phyloP scores from a whole-genome alignment of 1,140 invertebrate genomes.

The Lanistes nyassanus region DNA sequence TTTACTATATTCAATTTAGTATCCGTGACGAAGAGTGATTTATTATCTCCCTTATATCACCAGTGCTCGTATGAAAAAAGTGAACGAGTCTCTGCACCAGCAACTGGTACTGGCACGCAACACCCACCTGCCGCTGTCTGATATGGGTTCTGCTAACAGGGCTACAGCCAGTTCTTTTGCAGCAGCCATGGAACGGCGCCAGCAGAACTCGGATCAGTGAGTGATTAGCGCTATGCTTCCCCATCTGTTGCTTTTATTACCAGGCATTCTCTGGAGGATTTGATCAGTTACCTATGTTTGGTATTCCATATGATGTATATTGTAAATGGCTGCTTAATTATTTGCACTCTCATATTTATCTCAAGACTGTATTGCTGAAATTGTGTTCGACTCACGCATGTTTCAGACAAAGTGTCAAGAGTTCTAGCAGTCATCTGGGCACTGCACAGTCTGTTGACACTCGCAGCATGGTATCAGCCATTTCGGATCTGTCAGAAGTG shows the following conservation, averaged over 20 bases:
- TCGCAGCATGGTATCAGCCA: constrained; percentile 25
- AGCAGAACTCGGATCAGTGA: constrained; percentile 2
- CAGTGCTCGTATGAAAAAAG: constrained; percentile 14
- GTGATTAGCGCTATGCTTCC: background rate
- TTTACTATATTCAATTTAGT: too few species aligned
- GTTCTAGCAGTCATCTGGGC: background rate
- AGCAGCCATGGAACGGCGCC: constrained; percentile 5
- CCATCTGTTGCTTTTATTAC: background rate
- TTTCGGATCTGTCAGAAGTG: constrained; percentile 14
- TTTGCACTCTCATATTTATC: too few species aligned
- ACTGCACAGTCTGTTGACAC: constrained; percentile 9
- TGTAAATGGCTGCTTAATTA: too few species aligned
- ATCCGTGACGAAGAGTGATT: too few species aligned
- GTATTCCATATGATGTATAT: too few species aligned
- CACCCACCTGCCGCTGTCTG: background rate
- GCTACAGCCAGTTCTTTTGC: background rate
- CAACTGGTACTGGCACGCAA: constrained; percentile 11
- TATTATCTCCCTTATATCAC: background rate
- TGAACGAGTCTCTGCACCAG: constrained; percentile 9
- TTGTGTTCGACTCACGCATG: background rate
- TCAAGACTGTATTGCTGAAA: background rate
- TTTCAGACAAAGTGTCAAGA: constrained; percentile 22
- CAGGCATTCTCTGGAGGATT: background rate
- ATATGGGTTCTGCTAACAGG: background rate
- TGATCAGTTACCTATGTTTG: too few species aligned